Percentiles rank a stretch among this genome's conserved stretches.
Conservation (phyloP, 2,888 invertebrate species). For the Calameuta pallipes region DNA sequence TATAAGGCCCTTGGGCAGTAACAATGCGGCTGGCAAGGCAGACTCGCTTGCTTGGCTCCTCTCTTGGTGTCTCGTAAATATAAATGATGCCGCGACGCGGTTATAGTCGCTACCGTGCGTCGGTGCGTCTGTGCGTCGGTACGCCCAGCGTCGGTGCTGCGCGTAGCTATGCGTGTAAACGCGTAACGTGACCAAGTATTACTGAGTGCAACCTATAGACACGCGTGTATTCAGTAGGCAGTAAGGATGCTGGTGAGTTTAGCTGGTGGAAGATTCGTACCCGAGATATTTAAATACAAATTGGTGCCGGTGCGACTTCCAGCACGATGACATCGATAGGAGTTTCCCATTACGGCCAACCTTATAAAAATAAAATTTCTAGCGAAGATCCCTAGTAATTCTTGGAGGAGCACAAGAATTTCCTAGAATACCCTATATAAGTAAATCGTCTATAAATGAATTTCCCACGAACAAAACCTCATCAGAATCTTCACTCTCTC, state of each 20-base stretch:
- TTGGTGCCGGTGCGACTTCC: background rate
- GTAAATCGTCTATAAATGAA: background rate
- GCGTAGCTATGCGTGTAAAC: background rate
- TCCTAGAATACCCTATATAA: background rate
- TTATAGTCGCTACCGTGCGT: slow-evolving; percentile 60
- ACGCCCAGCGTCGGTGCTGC: slow-evolving; percentile 12
- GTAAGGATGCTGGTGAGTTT: background rate
- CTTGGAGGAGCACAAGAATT: background rate
- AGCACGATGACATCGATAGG: background rate
- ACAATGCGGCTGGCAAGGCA: slow-evolving; percentile 48
- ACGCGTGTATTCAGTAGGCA: background rate
- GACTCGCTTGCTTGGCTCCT: slow-evolving; percentile 30
- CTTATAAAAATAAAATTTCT: background rate
- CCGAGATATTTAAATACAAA: background rate
- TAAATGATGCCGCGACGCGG: slow-evolving; percentile 63
- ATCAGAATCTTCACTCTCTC: background rate
- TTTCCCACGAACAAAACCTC: background rate
- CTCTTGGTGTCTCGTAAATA: slow-evolving; percentile 61
- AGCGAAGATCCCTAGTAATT: background rate
- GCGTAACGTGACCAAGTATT: background rate
- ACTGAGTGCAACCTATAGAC: background rate
- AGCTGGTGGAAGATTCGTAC: background rate
- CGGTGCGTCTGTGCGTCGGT: slow-evolving; percentile 34
- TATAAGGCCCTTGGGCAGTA: slow-evolving; percentile 53
- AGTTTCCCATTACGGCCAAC: background rate